Evolutionary conservation across 2,888 invertebrate genomes (phyloP).

Genomic region (Mythimna lalbum): DNA sequence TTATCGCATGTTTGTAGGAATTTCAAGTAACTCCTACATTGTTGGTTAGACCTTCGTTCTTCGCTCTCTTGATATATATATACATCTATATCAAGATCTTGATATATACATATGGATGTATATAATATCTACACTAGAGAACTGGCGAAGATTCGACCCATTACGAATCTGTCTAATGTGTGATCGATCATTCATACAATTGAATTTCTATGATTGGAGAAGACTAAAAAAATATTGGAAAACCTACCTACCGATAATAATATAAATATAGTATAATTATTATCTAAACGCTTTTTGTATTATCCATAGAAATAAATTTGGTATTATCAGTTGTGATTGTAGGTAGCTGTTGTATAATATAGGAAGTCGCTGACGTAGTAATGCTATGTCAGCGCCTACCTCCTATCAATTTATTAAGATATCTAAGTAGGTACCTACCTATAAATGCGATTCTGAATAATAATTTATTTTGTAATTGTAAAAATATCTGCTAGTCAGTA

Average conservation of each 20-base stretch:
- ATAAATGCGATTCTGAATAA: not conserved
- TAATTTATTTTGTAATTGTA: not conserved
- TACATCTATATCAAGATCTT: too few relatives aligned
- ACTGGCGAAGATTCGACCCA: not conserved
- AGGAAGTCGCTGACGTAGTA: constrained; percentile 12
- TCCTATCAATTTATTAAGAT: not conserved
- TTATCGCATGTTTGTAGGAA: constrained; percentile 9
- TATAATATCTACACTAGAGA: not conserved
- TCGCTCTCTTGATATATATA: constrained; percentile 22
- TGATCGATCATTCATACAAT: not conserved
- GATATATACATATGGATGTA: too few relatives aligned
- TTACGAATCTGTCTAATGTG: not conserved
- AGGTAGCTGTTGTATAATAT: not conserved
- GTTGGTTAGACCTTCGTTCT: constrained; percentile 14
- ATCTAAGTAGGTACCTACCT: not conserved
- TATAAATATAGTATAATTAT: too few relatives aligned
- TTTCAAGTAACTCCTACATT: constrained; percentile 13
- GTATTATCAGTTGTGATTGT: constrained; percentile 9
- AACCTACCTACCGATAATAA: not conserved
- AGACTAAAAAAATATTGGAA: not conserved
- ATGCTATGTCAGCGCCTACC: not conserved
- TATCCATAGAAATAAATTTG: too few relatives aligned
- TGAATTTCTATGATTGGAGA: constrained; percentile 8
- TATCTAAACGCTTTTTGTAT: not conserved
- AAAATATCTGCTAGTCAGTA: not conserved